These are phyloP conservation scores for Protophormia terraenovae DNA, from an alignment of 2,888 invertebrate species.

Conservation along the genomic window DNA sequence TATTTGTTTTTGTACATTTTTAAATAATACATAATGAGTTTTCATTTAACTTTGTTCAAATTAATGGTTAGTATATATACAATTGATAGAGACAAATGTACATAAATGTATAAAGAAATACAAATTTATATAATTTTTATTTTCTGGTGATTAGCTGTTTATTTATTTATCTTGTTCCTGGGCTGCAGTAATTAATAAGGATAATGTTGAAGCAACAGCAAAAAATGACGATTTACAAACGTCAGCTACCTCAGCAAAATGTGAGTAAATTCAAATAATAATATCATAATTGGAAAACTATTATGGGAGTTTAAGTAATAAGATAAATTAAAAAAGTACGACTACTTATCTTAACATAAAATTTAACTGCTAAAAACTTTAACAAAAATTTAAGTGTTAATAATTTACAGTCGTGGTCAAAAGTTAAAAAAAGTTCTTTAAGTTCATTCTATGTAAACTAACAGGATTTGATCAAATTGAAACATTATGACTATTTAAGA, in stretches of 20 bases:
- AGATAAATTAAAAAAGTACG: too few relatives aligned
- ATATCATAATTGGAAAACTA: too few relatives aligned
- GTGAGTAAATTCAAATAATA: constrained; percentile 76
- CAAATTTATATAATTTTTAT: not conserved
- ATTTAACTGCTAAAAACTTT: too few relatives aligned
- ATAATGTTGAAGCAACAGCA: not conserved
- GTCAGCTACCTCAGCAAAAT: constrained; percentile 78
- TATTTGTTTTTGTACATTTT: not conserved
- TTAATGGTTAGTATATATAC: constrained; percentile 38
- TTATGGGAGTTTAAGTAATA: too few relatives aligned
- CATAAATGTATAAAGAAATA: not conserved
- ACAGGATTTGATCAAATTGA: too few relatives aligned
- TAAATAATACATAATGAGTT: constrained; percentile 44
- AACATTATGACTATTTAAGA: too few relatives aligned
- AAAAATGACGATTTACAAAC: constrained; percentile 73
- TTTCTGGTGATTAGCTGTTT: not conserved
- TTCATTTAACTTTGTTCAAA: constrained; percentile 28
- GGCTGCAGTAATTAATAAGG: not conserved
- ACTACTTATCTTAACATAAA: too few relatives aligned
- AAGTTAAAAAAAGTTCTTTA: too few relatives aligned
- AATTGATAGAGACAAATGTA: too few relatives aligned
- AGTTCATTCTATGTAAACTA: too few relatives aligned
- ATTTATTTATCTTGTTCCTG: not conserved
- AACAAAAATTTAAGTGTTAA: too few relatives aligned
- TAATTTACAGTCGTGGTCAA: too few relatives aligned